Conservation (phyloP, 2,888 invertebrate species). For the Coleophora flavipennella region DNA sequence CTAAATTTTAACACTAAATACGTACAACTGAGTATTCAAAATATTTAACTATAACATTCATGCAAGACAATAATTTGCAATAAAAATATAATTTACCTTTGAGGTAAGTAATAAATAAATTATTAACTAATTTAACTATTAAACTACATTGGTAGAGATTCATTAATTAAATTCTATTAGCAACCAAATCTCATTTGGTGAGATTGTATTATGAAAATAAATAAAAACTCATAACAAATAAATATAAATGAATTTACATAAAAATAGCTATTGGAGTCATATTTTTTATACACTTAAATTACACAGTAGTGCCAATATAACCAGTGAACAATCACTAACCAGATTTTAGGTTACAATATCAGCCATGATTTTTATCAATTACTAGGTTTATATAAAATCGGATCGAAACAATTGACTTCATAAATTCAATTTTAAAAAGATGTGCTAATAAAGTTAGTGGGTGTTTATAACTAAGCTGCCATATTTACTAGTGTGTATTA, state of each 20-base stretch:
- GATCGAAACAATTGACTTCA: too few species aligned
- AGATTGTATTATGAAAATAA: conserved; percentile 4
- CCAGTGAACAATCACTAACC: conserved; percentile 24
- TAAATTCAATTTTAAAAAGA: too few species aligned
- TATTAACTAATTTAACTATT: too few species aligned
- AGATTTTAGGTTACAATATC: too few species aligned
- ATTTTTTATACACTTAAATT: conserved; percentile 13
- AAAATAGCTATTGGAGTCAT: not conserved
- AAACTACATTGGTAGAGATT: conserved; percentile 5
- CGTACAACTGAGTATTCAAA: too few species aligned
- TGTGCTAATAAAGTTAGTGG: too few species aligned
- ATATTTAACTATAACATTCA: conserved; percentile 7
- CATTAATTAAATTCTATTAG: conserved; percentile 2
- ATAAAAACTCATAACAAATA: conserved; percentile 1
- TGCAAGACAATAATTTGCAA: conserved; percentile 1
- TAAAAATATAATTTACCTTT: conserved; percentile 1
- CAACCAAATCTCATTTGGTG: conserved; percentile 4
- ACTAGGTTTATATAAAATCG: too few species aligned
- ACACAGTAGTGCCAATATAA: conserved; percentile 22
- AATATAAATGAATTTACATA: conserved; percentile 7
- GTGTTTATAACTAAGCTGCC: too few species aligned
- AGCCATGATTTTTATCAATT: too few species aligned
- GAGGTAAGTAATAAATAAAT: conserved; percentile 1
- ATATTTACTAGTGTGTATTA: too few species aligned
- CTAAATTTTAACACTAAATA: too few species aligned